These are phyloP conservation scores for Callimorpha dominula DNA, from an alignment of 2,888 invertebrate genomes.

Conservation along the genomic window DNA sequence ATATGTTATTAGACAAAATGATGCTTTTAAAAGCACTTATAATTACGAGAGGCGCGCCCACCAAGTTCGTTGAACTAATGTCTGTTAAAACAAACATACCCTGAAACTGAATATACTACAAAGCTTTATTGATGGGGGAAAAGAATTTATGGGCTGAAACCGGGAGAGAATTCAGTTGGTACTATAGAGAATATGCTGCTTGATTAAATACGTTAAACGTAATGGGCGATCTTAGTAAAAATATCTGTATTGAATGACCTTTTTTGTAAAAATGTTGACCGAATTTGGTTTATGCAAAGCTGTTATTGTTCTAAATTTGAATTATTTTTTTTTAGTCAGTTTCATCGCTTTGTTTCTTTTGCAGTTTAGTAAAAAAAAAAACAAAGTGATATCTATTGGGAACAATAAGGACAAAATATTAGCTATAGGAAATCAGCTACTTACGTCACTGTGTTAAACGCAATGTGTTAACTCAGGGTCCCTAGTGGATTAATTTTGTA, in stretches of 20 bases:
- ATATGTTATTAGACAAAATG: slow-evolving; percentile 23
- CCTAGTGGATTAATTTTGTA: not conserved
- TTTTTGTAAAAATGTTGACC: not conserved
- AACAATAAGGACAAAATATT: not conserved
- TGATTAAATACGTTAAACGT: no score
- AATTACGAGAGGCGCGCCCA: slow-evolving; percentile 49
- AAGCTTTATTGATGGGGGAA: slow-evolving; percentile 24
- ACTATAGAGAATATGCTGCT: not conserved
- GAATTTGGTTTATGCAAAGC: not conserved
- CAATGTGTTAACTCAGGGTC: not conserved
- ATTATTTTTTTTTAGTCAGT: not conserved
- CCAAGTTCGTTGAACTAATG: slow-evolving; percentile 56
- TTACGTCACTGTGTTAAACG: not conserved
- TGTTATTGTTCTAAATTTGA: not conserved
- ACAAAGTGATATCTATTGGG: no score
- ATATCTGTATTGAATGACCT: no score
- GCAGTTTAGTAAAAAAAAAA: no score
- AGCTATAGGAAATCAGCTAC: not conserved
- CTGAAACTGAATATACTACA: slow-evolving; percentile 32
- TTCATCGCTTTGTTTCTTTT: no score
- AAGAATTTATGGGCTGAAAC: slow-evolving; percentile 32
- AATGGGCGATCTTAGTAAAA: no score
- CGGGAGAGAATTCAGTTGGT: not conserved
- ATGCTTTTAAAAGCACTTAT: slow-evolving; percentile 38
- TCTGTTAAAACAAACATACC: slow-evolving; percentile 53